Base-by-base conservation (phyloP, 2,113 vertebrate species). In the Mastomys coucha region DNA sequence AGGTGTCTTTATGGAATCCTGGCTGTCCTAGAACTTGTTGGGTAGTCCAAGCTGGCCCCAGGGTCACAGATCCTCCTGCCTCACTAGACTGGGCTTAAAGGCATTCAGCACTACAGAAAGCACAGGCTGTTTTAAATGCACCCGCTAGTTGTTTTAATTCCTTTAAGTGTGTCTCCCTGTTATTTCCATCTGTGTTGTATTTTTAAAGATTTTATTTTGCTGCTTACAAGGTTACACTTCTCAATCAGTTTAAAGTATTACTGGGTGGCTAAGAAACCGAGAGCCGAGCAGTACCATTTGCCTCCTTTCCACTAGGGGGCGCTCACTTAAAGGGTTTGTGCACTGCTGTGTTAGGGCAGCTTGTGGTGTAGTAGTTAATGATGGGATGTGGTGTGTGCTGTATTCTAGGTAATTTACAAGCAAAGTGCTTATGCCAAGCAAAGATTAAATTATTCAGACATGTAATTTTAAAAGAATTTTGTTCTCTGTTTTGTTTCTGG, bases 221-320 rank as follows among this genome's bases (percentile, higher is more conserved):
- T 84, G 36, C 14, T 82, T 77, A 73, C 85, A 14, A 5, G 17
- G 42, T 92, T 92, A 45, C 2, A 78, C 22, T 82, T 81, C 76
- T 75, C 91, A 93, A 76, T 94, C 89, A 88, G 53, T 67, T 63
- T 76, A 69, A 78, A 67, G 1, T 45, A 58, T 82, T 92, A 96
- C 12, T 36, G 19, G 12, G 45, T 31, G 2, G 16, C 33, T 88
- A 51, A 42, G 39, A 80, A 88, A 51, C 85, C 63, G 3, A 26
- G n/a, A 24, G 65, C 20, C 6, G 20, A 36, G 4, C 13, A 70
- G 72, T 51, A 33, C 56, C 3, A 2, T 53, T 39, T 82, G 28
- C 80, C 76, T 94, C 93, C 58, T 91, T 81, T 56, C 96, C 97
- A 97, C 94, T 14, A 96, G 96, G 91, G 94, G 97, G 87, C 67